Conservation (phyloP, 2,888 invertebrate genomes). For the Drosophila histrio region DNA sequence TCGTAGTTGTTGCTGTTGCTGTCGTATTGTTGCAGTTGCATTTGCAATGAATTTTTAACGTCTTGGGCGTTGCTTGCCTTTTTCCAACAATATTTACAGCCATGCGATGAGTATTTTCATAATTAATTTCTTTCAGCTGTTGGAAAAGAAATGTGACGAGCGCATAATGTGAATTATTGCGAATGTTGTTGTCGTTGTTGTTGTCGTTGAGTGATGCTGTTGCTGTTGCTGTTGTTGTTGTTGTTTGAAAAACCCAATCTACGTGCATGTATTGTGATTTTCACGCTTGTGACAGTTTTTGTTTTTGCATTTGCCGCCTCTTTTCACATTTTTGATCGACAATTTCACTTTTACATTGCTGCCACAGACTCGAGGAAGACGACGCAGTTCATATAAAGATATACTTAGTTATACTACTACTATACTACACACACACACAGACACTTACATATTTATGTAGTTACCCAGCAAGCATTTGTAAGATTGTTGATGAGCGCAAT, state of each 20-base stretch:
- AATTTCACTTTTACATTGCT: conserved; percentile 71
- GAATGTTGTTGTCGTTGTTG: conserved; percentile 25
- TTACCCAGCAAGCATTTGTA: no score
- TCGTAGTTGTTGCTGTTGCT: conserved; percentile 8
- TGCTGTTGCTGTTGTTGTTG: conserved; percentile 21
- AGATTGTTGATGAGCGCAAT: no score
- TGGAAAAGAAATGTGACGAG: conserved; percentile 43
- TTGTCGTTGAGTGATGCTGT: no score
- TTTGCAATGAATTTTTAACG: conserved; percentile 23
- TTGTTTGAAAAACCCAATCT: conserved; percentile 50
- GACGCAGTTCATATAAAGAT: conserved; percentile 10
- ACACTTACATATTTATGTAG: conserved; percentile 1
- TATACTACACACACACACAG: neutral
- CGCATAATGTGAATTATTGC: conserved; percentile 60
- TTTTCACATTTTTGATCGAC: conserved; percentile 69
- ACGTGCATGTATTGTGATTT: conserved; percentile 32
- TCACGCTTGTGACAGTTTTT: conserved; percentile 69
- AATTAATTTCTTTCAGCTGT: conserved; percentile 69
- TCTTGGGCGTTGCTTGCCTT: conserved; percentile 23
- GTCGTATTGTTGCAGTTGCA: conserved; percentile 4
- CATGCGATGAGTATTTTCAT: conserved; percentile 66
- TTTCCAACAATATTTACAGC: conserved; percentile 47
- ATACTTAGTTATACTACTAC: conserved; percentile 5
- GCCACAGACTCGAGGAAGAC: conserved; percentile 46
- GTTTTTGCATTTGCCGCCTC: conserved; percentile 44